These are phyloP conservation scores for Diplodus sargus DNA, from an alignment of 2,797 vertebrate species.

Conservation along the genomic window DNA sequence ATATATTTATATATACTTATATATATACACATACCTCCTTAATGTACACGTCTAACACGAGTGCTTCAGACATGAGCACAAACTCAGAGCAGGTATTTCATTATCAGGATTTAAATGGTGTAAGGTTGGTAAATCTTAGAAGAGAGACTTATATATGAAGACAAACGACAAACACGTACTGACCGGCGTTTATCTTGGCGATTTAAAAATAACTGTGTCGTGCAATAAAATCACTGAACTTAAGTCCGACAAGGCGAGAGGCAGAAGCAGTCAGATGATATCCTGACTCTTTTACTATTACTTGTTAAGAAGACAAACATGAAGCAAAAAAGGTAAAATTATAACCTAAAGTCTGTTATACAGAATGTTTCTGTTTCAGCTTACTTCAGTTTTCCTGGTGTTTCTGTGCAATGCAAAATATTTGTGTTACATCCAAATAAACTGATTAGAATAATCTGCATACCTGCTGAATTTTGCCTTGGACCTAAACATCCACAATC, in stretches of 20 bases:
- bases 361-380: not conserved
- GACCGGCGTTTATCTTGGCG: no score
- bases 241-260: no score
- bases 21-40: not conserved
- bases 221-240: not conserved
- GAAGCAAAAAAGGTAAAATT: not conserved
- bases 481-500: no score
- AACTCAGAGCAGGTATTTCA: not conserved
- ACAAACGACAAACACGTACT: not conserved
- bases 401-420: not conserved
- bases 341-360: not conserved
- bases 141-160: not conserved
- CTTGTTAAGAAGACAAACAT: not conserved
- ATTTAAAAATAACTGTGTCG: not conserved
- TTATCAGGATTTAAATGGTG: not conserved
- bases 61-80: not conserved
- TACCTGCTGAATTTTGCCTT: no score
- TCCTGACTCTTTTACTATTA: not conserved
- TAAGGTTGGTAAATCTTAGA: no score
- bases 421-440: no score
- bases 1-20: no score
- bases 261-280: no score
- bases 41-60: slow-evolving; percentile 1
- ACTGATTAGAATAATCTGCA: no score
- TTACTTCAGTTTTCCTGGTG: not conserved